A percentile compares a stretch with the other conserved stretches of the same genome.
These are phyloP conservation scores for Chaenocephalus aceratus DNA, from an alignment of 2,113 vertebrate species.

Conservation along the genomic window DNA sequence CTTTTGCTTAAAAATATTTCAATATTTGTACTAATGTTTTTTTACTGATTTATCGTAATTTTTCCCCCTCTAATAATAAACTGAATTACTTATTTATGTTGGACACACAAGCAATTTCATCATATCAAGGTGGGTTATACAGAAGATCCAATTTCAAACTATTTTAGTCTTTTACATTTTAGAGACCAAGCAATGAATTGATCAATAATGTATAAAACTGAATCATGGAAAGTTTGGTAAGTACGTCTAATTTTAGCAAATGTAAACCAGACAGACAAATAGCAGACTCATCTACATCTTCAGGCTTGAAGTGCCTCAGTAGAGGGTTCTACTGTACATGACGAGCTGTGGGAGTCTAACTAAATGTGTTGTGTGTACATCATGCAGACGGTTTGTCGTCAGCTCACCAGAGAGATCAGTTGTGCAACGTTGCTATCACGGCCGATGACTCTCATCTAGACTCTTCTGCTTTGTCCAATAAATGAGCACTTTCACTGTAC, in stretches of 20 bases:
- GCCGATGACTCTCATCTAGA: conserved; percentile 47
- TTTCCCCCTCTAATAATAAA: no score
- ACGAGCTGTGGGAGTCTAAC: conserved; percentile 26
- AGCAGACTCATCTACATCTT: neutral
- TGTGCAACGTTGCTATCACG: conserved; percentile 20
- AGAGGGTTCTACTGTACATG: neutral
- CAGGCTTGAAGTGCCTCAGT: neutral
- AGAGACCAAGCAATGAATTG: no score
- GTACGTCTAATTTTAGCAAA: neutral
- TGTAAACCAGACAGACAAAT: neutral
- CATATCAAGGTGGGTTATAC: no score
- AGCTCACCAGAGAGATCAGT: conserved; percentile 19
- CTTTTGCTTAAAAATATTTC: no score
- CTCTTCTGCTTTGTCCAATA: conserved; percentile 61
- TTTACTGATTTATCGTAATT: no score
- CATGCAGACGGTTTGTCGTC: conserved; percentile 21
- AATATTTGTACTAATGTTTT: no score
- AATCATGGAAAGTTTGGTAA: no score
- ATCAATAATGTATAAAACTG: no score
- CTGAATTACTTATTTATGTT: no score
- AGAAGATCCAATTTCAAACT: no score
- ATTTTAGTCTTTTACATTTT: no score
- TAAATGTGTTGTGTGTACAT: conserved; percentile 33
- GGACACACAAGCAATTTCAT: no score
- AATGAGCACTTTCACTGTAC: conserved; percentile 23